phyloP scores from a whole-genome alignment of 2,113 vertebrate species.

The Leptobrachium leishanense region DNA sequence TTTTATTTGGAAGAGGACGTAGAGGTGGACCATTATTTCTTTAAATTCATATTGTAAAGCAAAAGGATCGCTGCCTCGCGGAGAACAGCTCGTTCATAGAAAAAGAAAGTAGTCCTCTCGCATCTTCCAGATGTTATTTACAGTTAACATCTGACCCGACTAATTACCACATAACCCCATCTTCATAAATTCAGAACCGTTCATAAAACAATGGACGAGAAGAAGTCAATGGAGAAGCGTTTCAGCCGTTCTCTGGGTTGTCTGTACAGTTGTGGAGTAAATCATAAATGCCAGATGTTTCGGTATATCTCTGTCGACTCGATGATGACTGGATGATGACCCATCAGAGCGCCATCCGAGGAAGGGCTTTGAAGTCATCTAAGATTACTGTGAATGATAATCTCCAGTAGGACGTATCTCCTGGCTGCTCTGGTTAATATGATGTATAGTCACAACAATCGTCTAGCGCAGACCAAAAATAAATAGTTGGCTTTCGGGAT shows the following conservation, averaged over 20 bases:
- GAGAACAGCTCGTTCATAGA: too few relatives aligned
- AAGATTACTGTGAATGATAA: background rate
- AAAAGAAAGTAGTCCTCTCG: too few relatives aligned
- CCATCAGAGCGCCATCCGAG: background rate
- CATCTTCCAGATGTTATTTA: too few relatives aligned
- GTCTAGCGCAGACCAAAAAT: background rate
- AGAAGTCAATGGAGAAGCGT: too few relatives aligned
- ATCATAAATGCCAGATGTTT: slow-evolving; percentile 30
- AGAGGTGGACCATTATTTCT: too few relatives aligned
- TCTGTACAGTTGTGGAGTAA: background rate
- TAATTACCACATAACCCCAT: too few relatives aligned
- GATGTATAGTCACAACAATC: slow-evolving; percentile 8
- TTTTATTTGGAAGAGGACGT: too few relatives aligned
- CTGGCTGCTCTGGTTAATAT: background rate
- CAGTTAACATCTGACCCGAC: too few relatives aligned
- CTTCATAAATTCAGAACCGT: too few relatives aligned
- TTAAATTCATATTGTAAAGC: too few relatives aligned
- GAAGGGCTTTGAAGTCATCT: slow-evolving; percentile 13
- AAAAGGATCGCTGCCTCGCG: too few relatives aligned
- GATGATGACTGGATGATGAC: background rate
- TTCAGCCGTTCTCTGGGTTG: background rate
- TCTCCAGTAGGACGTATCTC: slow-evolving; percentile 16
- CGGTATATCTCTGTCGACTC: background rate
- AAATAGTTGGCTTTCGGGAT: slow-evolving; percentile 1
- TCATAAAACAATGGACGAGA: too few relatives aligned